Conservation (phyloP, 1,140 invertebrate species). For the Bombus waltoni region DNA sequence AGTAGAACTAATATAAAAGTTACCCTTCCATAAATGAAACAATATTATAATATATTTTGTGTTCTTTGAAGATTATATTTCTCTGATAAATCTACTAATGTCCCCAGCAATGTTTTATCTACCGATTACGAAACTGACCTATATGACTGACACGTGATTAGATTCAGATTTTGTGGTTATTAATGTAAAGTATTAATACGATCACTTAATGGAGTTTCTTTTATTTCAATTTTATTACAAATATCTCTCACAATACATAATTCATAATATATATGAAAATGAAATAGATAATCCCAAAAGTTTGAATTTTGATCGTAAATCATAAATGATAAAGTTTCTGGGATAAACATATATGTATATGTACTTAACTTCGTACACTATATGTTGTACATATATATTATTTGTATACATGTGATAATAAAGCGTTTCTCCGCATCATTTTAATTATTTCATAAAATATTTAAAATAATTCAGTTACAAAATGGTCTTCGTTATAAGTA, state of each 20-base stretch:
- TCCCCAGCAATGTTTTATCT: slow-evolving; percentile 31
- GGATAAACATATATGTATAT: background rate
- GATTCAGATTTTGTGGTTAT: background rate
- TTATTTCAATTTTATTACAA: background rate
- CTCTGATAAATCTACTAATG: background rate
- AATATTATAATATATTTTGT: background rate
- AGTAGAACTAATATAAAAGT: background rate
- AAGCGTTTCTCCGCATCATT: background rate
- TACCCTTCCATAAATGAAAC: background rate
- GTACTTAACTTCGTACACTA: background rate
- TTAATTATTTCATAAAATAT: background rate
- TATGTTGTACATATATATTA: background rate
- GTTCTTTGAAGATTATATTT: background rate
- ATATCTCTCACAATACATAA: background rate
- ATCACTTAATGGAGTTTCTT: background rate
- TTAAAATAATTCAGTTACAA: background rate
- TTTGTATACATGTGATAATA: background rate
- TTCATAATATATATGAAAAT: background rate
- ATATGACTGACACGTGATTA: background rate
- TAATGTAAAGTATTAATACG: background rate
- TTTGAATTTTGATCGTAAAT: background rate
- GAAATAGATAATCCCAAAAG: background rate
- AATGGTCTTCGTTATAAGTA: background rate
- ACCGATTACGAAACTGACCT: slow-evolving; percentile 3
- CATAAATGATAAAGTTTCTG: background rate